Evolutionary conservation across 2,113 vertebrate species (phyloP).

Genomic region (Corynorhinus townsendii): DNA sequence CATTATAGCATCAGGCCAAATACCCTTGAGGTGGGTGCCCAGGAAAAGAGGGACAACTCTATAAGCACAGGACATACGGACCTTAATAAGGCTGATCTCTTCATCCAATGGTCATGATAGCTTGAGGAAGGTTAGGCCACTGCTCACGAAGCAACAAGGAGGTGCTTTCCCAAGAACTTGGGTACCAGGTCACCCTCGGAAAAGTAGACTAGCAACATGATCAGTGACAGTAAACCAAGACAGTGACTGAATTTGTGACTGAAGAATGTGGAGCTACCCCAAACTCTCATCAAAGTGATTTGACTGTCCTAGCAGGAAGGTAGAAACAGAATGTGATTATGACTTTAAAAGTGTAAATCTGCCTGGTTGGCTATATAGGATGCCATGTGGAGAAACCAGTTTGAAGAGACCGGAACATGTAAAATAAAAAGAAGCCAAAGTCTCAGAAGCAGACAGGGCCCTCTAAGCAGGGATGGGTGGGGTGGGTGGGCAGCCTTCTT

Average conservation of each 20-base stretch:
- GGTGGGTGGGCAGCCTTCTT: background rate
- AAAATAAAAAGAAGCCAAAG: background rate
- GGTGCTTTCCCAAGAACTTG: background rate
- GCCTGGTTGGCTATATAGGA: background rate
- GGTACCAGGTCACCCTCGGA: background rate
- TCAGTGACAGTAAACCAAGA: background rate
- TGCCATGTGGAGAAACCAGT: background rate
- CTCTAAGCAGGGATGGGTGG: background rate
- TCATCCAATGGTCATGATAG: background rate
- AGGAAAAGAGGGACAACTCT: background rate
- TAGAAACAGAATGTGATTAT: background rate
- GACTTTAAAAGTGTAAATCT: background rate
- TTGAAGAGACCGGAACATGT: background rate
- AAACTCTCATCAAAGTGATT: background rate
- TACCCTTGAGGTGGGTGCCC: background rate
- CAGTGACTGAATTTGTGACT: background rate
- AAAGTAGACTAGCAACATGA: background rate
- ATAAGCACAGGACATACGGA: background rate
- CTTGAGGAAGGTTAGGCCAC: background rate
- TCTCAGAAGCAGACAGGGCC: background rate
- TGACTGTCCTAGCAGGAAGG: background rate
- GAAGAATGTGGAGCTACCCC: background rate
- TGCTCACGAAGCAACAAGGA: background rate
- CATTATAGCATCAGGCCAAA: background rate
- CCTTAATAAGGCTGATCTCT: background rate